Base-by-base conservation (phyloP, 2,888 invertebrate genomes). In the Eupithecia tripunctaria region DNA sequence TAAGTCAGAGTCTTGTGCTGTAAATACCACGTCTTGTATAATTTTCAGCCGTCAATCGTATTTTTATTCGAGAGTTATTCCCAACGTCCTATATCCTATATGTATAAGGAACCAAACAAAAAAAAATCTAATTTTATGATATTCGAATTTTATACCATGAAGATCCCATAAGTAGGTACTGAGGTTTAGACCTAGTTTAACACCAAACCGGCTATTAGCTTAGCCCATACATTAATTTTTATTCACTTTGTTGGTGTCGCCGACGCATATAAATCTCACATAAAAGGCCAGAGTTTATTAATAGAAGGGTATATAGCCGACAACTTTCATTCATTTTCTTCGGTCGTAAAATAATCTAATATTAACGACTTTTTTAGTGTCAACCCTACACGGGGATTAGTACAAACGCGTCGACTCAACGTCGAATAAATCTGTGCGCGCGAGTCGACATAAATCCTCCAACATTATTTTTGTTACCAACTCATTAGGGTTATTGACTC, bases 401-500 rank as follows among this genome's bases (percentile, higher is more conserved):
- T 85, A 82, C 77, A 74, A 80, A 84, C 82, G 87, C 88, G 86
- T 88, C 84, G 82, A 73, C 81, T 82, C 84, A 84, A 83, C 84
- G 84, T 87, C 86, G 84, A 86, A 93, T 94, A 94, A 94, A 94
- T 94, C 92, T 87, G 88, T 89, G 90, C 90, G 90, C 92, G 88
- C 87, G 91, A 92, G 91, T 92, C 88, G 82, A 91, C 86, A 93
- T 94, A 94, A 92, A 94, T 94, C 91, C 91, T 88, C 85, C 84
- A 84, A 88, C 92, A 94, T 93, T 94, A 94, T 94, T 94, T 93
- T 92, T 92, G 93, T 93, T 93, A 88, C 90, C 89, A 89, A 88
- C 93, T 93, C 93, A 93, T 93, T 93, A 93, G 91, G 94, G 94
- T 94, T 88, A 92, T 91, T 92, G 93, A 89, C 91, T 93, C 92